Conservation (phyloP, 1,140 invertebrate species). For the Caerostris darwini region DNA sequence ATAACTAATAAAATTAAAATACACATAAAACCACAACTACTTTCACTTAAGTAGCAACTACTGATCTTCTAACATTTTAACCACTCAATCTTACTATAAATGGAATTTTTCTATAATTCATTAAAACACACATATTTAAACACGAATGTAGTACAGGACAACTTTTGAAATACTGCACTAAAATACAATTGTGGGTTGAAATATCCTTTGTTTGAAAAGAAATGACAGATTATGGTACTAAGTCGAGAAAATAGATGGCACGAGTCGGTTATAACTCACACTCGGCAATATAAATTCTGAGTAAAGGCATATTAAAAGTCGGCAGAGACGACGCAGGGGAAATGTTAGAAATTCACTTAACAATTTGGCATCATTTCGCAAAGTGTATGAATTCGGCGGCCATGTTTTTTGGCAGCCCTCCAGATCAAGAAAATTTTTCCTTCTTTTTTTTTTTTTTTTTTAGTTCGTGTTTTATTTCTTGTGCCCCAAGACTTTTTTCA, state of each 20-base stretch:
- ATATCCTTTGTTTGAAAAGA: no score
- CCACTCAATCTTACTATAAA: no score
- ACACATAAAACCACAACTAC: no score
- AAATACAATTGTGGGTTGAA: no score
- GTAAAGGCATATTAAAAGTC: conserved; percentile 48
- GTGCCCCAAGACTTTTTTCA: conserved; percentile 51
- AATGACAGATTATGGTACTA: background rate
- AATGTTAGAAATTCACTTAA: conserved; percentile 58
- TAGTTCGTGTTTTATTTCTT: background rate
- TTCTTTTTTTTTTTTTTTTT: background rate
- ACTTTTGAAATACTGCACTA: no score
- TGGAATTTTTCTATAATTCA: no score
- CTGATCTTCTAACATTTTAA: no score
- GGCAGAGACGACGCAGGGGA: background rate
- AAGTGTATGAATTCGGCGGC: conserved; percentile 60
- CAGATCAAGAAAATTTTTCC: conserved; percentile 12
- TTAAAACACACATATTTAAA: no score
- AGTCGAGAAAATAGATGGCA: background rate
- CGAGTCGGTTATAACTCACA: background rate
- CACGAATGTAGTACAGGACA: no score
- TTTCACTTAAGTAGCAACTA: no score
- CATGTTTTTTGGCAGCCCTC: conserved; percentile 60
- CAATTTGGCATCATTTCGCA: conserved; percentile 71
- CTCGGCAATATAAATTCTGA: background rate
- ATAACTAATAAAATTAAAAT: no score